phyloP scores from a whole-genome alignment of 2,113 vertebrate genomes.

The Cricetomys ansorgei region DNA sequence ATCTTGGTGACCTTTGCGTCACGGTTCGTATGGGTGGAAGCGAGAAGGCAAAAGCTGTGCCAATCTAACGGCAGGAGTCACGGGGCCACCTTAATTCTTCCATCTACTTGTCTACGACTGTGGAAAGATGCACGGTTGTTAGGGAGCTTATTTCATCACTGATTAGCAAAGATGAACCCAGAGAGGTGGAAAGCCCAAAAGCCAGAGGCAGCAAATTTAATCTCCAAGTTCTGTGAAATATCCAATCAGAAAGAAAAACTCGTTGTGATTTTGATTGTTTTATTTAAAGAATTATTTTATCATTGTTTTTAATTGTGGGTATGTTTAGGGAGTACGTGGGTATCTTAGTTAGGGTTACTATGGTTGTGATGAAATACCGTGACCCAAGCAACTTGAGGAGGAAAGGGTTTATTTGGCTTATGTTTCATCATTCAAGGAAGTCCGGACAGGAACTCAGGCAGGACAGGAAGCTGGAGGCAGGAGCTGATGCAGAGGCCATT shows the following conservation, averaged over 20 bases:
- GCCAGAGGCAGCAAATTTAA: slow-evolving; percentile 60
- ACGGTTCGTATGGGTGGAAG: slow-evolving; percentile 56
- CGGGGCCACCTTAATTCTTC: slow-evolving; percentile 41
- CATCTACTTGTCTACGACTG: slow-evolving; percentile 61
- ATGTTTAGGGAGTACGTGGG: neutral
- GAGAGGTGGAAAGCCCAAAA: slow-evolving; percentile 36
- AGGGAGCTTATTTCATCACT: slow-evolving; percentile 62
- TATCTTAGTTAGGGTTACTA: neutral
- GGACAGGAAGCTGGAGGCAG: neutral
- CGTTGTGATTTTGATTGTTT: neutral
- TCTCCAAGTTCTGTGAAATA: slow-evolving; percentile 43
- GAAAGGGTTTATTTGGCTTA: neutral
- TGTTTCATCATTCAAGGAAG: neutral
- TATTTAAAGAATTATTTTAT: slow-evolving; percentile 1
- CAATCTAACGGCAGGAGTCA: slow-evolving; percentile 62
- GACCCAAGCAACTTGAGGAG: neutral
- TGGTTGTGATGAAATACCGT: neutral
- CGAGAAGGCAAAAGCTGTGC: slow-evolving; percentile 16
- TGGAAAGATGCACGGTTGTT: slow-evolving; percentile 36
- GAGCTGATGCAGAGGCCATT: neutral
- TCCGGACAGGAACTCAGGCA: neutral
- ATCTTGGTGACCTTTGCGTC: slow-evolving; percentile 80
- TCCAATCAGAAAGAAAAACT: slow-evolving; percentile 34
- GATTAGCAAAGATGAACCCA: slow-evolving; percentile 59
- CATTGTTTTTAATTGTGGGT: neutral